Evolutionary conservation across 2,888 invertebrate species (phyloP).

Genomic region (Dicroscelio sp.): DNA sequence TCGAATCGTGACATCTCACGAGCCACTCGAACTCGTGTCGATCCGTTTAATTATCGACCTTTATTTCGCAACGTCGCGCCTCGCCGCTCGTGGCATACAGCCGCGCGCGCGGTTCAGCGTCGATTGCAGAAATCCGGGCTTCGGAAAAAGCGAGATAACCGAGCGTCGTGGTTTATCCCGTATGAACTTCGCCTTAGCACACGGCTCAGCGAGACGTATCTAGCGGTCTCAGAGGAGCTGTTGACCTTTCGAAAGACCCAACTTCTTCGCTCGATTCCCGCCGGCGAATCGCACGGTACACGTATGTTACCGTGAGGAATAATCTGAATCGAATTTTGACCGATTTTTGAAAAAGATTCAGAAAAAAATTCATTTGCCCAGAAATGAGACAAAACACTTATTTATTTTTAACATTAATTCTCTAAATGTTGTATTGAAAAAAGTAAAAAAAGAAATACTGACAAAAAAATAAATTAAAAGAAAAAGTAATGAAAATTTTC

Average conservation of each 20-base stretch:
- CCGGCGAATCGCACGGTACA: constrained; percentile 51
- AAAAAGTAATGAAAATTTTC: no score
- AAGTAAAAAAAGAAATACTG: no score
- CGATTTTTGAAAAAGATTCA: no score
- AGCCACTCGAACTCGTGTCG: constrained; percentile 80
- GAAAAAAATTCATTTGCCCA: background rate
- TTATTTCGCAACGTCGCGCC: constrained; percentile 81
- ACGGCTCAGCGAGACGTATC: constrained; percentile 76
- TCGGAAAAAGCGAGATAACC: constrained; percentile 81
- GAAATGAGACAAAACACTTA: no score
- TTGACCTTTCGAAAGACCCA: constrained; percentile 81
- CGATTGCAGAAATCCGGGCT: constrained; percentile 83
- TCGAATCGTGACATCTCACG: constrained; percentile 78
- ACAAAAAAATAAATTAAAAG: no score
- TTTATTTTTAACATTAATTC: no score
- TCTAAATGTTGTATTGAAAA: no score
- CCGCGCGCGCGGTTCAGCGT: constrained; percentile 47
- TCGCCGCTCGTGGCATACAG: constrained; percentile 72
- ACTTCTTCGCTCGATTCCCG: constrained; percentile 75
- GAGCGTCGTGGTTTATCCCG: constrained; percentile 78
- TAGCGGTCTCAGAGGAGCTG: constrained; percentile 81
- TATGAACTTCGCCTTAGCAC: constrained; percentile 81
- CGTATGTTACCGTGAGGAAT: constrained; percentile 56
- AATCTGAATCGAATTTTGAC: constrained; percentile 70
- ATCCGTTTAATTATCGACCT: constrained; percentile 79